These are phyloP conservation scores for Lipophrys pholis DNA, from an alignment of 2,113 vertebrate species.

Conservation along the genomic window DNA sequence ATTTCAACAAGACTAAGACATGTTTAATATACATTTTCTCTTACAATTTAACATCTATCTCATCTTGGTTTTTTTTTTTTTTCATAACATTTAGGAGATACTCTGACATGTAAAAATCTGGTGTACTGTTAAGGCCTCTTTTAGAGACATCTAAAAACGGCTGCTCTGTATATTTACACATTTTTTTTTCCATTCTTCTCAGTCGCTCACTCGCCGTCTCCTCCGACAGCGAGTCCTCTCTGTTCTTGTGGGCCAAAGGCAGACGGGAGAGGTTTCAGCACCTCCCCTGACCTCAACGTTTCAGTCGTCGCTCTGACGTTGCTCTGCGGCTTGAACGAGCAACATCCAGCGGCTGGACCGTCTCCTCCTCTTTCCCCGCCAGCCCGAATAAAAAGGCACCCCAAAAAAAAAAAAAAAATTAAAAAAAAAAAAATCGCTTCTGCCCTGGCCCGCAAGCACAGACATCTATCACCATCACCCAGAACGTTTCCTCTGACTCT, in stretches of 20 bases:
- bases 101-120: constrained; percentile 83
- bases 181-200: constrained; percentile 54
- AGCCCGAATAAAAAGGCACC: constrained; percentile 24
- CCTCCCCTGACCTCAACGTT: constrained; percentile 44
- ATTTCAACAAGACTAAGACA: constrained; percentile 87
- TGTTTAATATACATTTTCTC: constrained; percentile 86
- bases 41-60: constrained; percentile 86
- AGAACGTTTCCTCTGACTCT: constrained; percentile 48
- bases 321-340: constrained; percentile 46
- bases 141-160: constrained; percentile 84
- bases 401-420: no score
- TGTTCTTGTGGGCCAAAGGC: constrained; percentile 67
- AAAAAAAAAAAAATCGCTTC: constrained; percentile 18
- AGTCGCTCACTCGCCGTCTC: constrained; percentile 62
- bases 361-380: constrained; percentile 36
- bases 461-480: constrained; percentile 68
- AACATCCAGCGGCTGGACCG: constrained; percentile 53
- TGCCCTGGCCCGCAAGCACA: constrained; percentile 73
- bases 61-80: constrained; percentile 60
- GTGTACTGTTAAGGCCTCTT: constrained; percentile 83
- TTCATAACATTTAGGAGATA: constrained; percentile 81
- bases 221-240: constrained; percentile 65
- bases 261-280: constrained; percentile 44
- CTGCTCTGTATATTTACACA: constrained; percentile 84
- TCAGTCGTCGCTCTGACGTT: constrained; percentile 51